These are phyloP conservation scores for Drosophila nigrodunni DNA, from an alignment of 1,140 invertebrate genomes.

Conservation along the genomic window DNA sequence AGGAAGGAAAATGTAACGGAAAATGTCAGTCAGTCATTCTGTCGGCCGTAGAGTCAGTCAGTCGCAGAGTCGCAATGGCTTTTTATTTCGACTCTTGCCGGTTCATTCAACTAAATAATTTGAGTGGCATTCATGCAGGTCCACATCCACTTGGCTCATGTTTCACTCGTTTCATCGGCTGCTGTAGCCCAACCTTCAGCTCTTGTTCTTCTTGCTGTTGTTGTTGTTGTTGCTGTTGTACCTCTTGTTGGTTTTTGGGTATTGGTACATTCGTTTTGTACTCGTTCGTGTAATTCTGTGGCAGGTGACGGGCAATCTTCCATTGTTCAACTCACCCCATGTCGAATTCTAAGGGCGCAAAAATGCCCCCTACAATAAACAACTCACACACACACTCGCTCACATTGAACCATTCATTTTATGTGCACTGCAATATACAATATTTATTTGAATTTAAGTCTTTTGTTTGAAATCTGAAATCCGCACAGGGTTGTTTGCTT, in stretches of 20 bases:
- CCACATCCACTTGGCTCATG: conserved; percentile 70
- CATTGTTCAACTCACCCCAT: conserved; percentile 83
- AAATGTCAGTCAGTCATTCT: conserved; percentile 61
- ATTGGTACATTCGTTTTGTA: conserved; percentile 78
- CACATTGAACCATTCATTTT: conserved; percentile 66
- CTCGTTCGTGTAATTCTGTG: conserved; percentile 62
- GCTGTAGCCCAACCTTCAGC: conserved; percentile 18
- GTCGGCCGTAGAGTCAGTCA: conserved; percentile 49
- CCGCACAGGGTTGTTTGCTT: conserved; percentile 79
- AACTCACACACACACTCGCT: conserved; percentile 34
- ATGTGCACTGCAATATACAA: conserved; percentile 81
- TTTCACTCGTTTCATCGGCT: conserved; percentile 65
- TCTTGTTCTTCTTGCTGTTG: conserved; percentile 18
- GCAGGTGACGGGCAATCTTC: conserved; percentile 84
- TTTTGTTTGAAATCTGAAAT: conserved; percentile 79
- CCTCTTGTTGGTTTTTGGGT: conserved; percentile 18
- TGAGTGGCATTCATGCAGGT: conserved; percentile 84
- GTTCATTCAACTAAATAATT: conserved; percentile 84
- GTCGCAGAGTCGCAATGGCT: conserved; percentile 21
- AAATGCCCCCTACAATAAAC: conserved; percentile 80
- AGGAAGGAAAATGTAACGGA: conserved; percentile 57
- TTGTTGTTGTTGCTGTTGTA: conserved; percentile 23
- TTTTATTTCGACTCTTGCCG: conserved; percentile 76
- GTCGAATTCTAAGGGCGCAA: conserved; percentile 80
- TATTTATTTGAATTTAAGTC: conserved; percentile 84